A percentile compares a stretch with the other conserved stretches of the same genome.
These are phyloP conservation scores for Sebastes nivosus DNA, from an alignment of 2,797 vertebrate genomes.

Conservation along the genomic window DNA sequence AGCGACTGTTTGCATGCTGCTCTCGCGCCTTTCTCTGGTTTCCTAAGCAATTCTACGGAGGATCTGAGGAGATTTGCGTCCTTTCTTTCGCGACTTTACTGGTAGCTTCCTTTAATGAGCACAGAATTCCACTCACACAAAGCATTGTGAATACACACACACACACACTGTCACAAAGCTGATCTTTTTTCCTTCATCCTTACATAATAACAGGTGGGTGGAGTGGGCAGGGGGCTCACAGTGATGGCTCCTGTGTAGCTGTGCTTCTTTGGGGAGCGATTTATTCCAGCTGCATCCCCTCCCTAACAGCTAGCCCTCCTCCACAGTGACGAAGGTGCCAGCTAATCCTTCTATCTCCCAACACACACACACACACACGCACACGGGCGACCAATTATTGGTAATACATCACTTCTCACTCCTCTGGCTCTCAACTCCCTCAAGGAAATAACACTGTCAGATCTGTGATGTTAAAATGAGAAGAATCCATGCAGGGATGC, in stretches of 20 bases:
- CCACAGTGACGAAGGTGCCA: conserved; percentile 64
- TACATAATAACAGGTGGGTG: conserved; percentile 80
- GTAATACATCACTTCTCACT: conserved; percentile 36
- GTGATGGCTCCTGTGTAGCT: conserved; percentile 63
- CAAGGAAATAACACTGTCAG: conserved; percentile 22
- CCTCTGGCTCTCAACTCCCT: conserved; percentile 8
- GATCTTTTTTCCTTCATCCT: conserved; percentile 56
- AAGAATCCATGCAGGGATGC: neutral
- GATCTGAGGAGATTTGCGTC: conserved; percentile 54
- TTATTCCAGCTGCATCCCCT: conserved; percentile 70
- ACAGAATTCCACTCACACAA: conserved; percentile 26
- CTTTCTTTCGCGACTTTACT: conserved; percentile 28
- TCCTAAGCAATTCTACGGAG: conserved; percentile 74
- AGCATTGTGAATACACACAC: conserved; percentile 11
- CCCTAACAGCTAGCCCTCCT: conserved; percentile 52
- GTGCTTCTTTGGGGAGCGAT: conserved; percentile 63
- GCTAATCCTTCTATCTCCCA: conserved; percentile 58
- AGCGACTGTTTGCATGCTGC: conserved; percentile 39
- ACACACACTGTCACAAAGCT: conserved; percentile 37
- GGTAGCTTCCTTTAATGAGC: conserved; percentile 24
- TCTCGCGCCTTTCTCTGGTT: conserved; percentile 54
- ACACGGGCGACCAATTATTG: conserved; percentile 46
- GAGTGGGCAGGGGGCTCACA: conserved; percentile 60
- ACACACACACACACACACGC: conserved; percentile 13
- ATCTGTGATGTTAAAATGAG: neutral